Percentiles rank a stretch among this genome's conserved stretches.
These are phyloP conservation scores for Orthosia gracilis DNA, from an alignment of 2,888 invertebrate species.

Conservation along the genomic window DNA sequence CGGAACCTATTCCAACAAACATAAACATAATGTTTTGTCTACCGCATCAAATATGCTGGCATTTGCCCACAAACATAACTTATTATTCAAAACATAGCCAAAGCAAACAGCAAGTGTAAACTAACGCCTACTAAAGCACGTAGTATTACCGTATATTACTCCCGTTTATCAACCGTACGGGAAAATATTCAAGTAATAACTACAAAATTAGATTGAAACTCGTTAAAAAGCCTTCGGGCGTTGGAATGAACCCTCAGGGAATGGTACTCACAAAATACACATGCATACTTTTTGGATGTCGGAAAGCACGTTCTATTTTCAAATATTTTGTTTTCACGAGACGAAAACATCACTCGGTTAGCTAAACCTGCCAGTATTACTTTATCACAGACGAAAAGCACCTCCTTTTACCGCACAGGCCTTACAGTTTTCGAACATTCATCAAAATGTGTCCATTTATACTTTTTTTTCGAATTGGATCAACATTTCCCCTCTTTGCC, in stretches of 20 bases:
- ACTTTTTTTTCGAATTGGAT: neutral
- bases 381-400: neutral
- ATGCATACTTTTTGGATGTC: constrained; percentile 54
- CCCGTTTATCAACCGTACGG: constrained; percentile 24
- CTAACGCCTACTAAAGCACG: constrained; percentile 29
- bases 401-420: too few species aligned
- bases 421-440: neutral
- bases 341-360: constrained; percentile 1
- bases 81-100: constrained; percentile 48
- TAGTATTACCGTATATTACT: constrained; percentile 28
- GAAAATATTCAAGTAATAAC: constrained; percentile 52
- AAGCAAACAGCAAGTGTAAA: constrained; percentile 39
- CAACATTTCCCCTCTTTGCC: neutral
- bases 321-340: constrained; percentile 41
- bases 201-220: constrained; percentile 53
- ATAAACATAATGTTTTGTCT: constrained; percentile 24
- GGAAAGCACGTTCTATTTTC: constrained; percentile 44
- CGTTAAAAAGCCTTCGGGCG: constrained; percentile 52
- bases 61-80: constrained; percentile 28
- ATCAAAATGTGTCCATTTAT: neutral
- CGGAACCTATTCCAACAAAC: constrained; percentile 5
- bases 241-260: constrained; percentile 44
- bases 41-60: neutral
- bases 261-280: constrained; percentile 45
- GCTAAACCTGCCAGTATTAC: constrained; percentile 2